Percentiles rank a stretch among this genome's conserved stretches.
phyloP scores from a whole-genome alignment of 2,797 vertebrate genomes.

The Acestrorhynchus altus region DNA sequence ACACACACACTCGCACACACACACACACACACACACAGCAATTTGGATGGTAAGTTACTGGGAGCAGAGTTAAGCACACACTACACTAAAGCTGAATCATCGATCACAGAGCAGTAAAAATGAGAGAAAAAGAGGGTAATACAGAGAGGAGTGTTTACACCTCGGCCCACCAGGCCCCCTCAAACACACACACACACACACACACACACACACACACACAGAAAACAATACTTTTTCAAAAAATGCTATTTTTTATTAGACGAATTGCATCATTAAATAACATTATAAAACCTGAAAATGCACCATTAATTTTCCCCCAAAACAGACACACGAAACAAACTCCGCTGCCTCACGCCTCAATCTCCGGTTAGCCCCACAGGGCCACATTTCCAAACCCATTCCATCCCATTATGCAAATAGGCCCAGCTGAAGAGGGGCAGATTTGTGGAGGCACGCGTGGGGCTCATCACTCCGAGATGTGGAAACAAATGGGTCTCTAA shows the following conservation, averaged over 20 bases:
- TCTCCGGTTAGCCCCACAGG: slow-evolving; percentile 90
- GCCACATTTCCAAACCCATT: slow-evolving; percentile 86
- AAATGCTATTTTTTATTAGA: slow-evolving; percentile 89
- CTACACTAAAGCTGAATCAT: slow-evolving; percentile 48
- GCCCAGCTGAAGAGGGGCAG: slow-evolving; percentile 83
- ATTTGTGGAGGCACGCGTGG: slow-evolving; percentile 83
- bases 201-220: slow-evolving; percentile 66
- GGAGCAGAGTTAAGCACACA: slow-evolving; percentile 20
- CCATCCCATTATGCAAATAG: slow-evolving; percentile 92
- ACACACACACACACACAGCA: slow-evolving; percentile 48
- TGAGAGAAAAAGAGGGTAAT: slow-evolving; percentile 66
- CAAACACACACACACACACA: slow-evolving; percentile 56
- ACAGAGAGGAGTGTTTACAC: slow-evolving; percentile 80
- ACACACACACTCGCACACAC: slow-evolving; percentile 56
- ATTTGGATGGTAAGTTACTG: slow-evolving; percentile 61
- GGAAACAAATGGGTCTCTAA: slow-evolving; percentile 90
- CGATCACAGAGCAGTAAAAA: slow-evolving; percentile 63
- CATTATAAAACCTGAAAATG: slow-evolving; percentile 99
- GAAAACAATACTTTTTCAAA: slow-evolving; percentile 79
- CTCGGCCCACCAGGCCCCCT: slow-evolving; percentile 86
- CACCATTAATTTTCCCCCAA: slow-evolving; percentile 98
- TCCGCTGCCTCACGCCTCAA: slow-evolving; percentile 84
- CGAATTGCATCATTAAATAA: slow-evolving; percentile 99
- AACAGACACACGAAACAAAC: slow-evolving; percentile 79
- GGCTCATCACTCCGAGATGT: slow-evolving; percentile 81